These are phyloP conservation scores for Hemaris fuciformis DNA, from an alignment of 2,888 invertebrate genomes.

Conservation along the genomic window DNA sequence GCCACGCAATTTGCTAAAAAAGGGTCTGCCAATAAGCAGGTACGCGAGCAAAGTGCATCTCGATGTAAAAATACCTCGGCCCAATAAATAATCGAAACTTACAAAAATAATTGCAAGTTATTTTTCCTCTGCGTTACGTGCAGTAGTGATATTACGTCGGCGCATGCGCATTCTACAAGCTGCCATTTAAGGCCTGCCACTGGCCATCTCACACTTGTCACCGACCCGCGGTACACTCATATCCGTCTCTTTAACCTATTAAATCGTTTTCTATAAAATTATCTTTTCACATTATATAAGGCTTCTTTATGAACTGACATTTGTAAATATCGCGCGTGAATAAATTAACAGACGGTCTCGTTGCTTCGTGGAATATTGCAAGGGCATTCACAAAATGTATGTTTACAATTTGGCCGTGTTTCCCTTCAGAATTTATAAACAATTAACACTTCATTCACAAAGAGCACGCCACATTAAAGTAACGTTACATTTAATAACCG, in stretches of 20 bases:
- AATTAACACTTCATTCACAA: slow-evolving; percentile 2
- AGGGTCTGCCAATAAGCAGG: not conserved
- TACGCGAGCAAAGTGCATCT: not conserved
- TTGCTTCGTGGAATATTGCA: not conserved
- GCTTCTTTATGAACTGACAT: slow-evolving; percentile 1
- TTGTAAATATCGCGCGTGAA: not conserved
- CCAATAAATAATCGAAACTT: slow-evolving; percentile 29
- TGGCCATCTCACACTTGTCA: slow-evolving; percentile 47
- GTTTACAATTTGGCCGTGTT: not conserved
- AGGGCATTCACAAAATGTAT: not conserved
- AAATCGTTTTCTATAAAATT: slow-evolving; percentile 27
- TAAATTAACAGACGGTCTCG: not conserved
- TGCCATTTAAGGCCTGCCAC: slow-evolving; percentile 56
- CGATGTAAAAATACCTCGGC: slow-evolving; percentile 29
- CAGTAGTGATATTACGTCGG: slow-evolving; percentile 27
- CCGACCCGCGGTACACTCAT: slow-evolving; percentile 31
- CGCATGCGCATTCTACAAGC: slow-evolving; percentile 63
- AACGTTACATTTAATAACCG: not conserved
- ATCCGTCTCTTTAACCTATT: slow-evolving; percentile 60
- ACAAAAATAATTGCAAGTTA: slow-evolving; percentile 32
- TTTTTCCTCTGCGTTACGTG: slow-evolving; percentile 23
- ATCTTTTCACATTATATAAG: slow-evolving; percentile 5
- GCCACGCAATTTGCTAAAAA: not conserved
- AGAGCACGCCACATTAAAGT: not conserved
- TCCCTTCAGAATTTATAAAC: not conserved